Base-by-base conservation (phyloP, 2,113 vertebrate species). In the Nycticorax nycticorax region DNA sequence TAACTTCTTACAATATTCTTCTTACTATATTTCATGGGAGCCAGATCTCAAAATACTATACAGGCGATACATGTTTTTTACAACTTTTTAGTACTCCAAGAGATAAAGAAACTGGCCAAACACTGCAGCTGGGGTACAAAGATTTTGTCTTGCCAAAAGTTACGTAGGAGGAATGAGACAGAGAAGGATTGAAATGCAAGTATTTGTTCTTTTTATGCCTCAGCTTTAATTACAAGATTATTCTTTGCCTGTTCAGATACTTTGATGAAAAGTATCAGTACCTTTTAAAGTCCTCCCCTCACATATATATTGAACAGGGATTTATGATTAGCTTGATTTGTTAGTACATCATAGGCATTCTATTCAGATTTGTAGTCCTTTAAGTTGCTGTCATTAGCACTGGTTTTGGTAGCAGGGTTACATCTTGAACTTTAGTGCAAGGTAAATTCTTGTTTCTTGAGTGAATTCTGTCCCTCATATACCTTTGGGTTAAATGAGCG, bases 51-150 rank as follows among this genome's bases (percentile, higher is more conserved):
- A 32, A 11, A 15, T 27, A 8, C 71, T 14, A 0, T 5, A 2
- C 9, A 2, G 12, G 28, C 0, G 0, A 24, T 5, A 4, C 1
- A 0, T 1, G 0, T 52, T 53, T 14, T 15, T 43, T 43, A 43
- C 41, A 23, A 50, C 37, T 27, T 60, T 28, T 39, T 2, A 43
- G 35, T 28, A 0, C 14, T 60, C 27, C 2, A 8, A 4, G 81
- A 59, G 47, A 19, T 26, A 15, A 84, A 69, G 45, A n/a, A 33
- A 1, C 27, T 33, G 76, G 56, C 17, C 27, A 30, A 23, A 23
- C 2, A 0, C 35, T 43, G 35, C 59, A 43, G 63, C 50, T 41
- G 47, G 20, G 66, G 2, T 39, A 41, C 52, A n/a, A 56, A 32
- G 62, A 21, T 10, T 33, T n/a, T 78, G 45, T 72, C 80, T 77